These are phyloP conservation scores for Cheilinus undulatus DNA, from an alignment of 2,113 vertebrate species.

Conservation along the genomic window DNA sequence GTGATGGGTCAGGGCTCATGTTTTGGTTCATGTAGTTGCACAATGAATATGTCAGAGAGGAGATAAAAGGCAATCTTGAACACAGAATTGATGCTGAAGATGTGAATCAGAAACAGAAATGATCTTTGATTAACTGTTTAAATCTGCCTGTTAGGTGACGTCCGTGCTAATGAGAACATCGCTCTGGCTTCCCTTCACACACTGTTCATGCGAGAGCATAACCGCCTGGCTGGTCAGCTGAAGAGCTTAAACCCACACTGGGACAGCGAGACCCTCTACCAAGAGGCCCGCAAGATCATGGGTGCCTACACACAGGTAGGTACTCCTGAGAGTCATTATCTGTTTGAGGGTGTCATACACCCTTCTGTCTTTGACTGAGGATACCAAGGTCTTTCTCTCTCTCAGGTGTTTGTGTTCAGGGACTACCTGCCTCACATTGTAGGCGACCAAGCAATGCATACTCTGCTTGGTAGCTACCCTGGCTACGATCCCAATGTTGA, in stretches of 20 bases:
- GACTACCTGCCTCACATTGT: slow-evolving; percentile 88
- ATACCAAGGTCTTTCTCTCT: neutral
- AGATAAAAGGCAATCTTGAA: too few relatives aligned
- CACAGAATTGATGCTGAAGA: neutral
- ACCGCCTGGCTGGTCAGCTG: slow-evolving; percentile 81
- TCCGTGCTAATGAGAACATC: slow-evolving; percentile 81
- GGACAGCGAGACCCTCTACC: slow-evolving; percentile 82
- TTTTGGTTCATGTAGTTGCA: too few relatives aligned
- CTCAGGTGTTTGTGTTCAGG: slow-evolving; percentile 88
- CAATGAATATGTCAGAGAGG: too few relatives aligned
- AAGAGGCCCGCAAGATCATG: slow-evolving; percentile 85
- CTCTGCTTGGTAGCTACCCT: slow-evolving; percentile 77
- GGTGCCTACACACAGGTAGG: slow-evolving; percentile 83
- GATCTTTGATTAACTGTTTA: neutral
- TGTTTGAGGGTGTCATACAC: neutral
- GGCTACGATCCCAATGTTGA: slow-evolving; percentile 85
- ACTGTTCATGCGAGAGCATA: slow-evolving; percentile 84
- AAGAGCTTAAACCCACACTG: slow-evolving; percentile 77
- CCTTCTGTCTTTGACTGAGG: neutral
- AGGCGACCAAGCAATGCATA: slow-evolving; percentile 63
- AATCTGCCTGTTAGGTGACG: slow-evolving; percentile 75
- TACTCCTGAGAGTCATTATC: neutral
- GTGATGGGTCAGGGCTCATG: too few relatives aligned
- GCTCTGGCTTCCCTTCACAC: slow-evolving; percentile 83
- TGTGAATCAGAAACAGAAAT: slow-evolving; percentile 2